phyloP scores from a whole-genome alignment of 2,113 vertebrate species.

The Cebus imitator region DNA sequence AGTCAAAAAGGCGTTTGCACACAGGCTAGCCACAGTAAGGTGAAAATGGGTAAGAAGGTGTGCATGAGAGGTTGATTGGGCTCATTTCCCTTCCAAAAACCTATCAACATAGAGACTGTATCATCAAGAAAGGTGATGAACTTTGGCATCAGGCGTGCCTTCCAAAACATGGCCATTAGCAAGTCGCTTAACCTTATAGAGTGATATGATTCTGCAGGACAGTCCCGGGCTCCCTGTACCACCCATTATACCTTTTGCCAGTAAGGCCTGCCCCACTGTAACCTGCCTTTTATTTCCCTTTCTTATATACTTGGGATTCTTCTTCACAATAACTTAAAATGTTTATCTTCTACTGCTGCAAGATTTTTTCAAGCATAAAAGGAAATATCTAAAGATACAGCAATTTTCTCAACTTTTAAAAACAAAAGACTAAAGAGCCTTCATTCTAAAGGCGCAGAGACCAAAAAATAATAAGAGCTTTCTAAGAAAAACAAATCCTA shows the following conservation, averaged over 20 bases:
- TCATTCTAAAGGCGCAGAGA: neutral
- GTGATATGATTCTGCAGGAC: neutral
- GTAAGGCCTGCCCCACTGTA: rapidly evolving
- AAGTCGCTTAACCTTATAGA: neutral
- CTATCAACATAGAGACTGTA: neutral
- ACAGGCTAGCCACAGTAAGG: neutral
- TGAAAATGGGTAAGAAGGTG: rapidly evolving
- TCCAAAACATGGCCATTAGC: neutral
- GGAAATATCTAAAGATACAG: neutral
- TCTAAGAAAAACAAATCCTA: neutral
- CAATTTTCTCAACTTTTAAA: neutral
- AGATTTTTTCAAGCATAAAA: neutral
- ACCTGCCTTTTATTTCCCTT: neutral
- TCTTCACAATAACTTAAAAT: neutral
- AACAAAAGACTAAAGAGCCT: neutral
- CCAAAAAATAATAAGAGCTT: neutral
- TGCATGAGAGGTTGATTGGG: neutral
- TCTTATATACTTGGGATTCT: neutral
- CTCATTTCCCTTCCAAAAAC: neutral
- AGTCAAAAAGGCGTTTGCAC: neutral
- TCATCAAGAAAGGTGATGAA: neutral
- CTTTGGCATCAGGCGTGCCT: neutral
- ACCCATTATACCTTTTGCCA: neutral
- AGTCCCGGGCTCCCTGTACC: no score
- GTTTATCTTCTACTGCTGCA: neutral